These are phyloP conservation scores for Hydrocynus forskahlii DNA, from an alignment of 2,797 vertebrate genomes.

Conservation along the genomic window DNA sequence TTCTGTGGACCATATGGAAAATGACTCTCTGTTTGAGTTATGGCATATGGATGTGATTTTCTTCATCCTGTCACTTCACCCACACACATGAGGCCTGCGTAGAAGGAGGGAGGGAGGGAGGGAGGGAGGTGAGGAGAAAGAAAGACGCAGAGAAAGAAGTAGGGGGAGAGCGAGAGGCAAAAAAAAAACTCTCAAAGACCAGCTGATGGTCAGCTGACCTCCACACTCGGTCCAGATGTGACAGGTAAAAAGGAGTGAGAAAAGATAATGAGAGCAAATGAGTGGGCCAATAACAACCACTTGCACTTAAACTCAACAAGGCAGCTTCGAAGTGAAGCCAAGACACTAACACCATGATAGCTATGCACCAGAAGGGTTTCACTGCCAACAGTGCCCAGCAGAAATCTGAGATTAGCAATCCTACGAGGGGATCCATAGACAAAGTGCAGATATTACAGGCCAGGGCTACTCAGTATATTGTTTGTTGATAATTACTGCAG, in stretches of 20 bases:
- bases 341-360: not conserved
- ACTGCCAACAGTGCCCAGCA: not conserved
- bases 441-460: not conserved
- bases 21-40: constrained; percentile 62
- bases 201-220: constrained; percentile 34
- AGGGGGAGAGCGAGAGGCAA: constrained; percentile 44
- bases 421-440: constrained; percentile 6
- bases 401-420: constrained; percentile 27
- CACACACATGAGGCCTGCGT: constrained; percentile 50
- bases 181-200: constrained; percentile 22
- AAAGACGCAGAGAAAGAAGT: constrained; percentile 32
- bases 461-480: not conserved
- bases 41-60: constrained; percentile 78
- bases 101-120: constrained; percentile 46
- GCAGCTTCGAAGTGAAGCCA: not conserved
- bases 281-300: not conserved
- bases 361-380: not conserved
- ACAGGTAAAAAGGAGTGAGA: constrained; percentile 25
- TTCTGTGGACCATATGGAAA: constrained; percentile 48
- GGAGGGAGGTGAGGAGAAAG: constrained; percentile 48
- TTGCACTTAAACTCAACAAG: not conserved
- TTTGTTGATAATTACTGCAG: not conserved
- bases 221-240: constrained; percentile 16
- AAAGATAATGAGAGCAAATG: constrained; percentile 29
- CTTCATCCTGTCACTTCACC: constrained; percentile 68